Conservation (phyloP, 2,797 vertebrate species). For the Urocyon cinereoargenteus region DNA sequence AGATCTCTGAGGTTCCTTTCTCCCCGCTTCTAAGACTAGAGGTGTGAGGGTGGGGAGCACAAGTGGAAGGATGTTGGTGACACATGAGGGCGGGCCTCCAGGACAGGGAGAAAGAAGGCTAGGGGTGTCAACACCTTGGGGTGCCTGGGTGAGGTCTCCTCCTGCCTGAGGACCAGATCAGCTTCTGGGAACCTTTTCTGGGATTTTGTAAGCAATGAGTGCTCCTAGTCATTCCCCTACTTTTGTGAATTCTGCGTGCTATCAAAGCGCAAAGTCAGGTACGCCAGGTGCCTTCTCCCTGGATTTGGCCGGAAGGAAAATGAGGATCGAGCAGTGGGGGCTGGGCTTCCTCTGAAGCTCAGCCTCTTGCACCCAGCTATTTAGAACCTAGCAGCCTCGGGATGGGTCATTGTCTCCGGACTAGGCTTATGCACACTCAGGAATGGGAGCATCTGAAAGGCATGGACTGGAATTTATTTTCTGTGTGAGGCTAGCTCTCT, state of each 20-base stretch:
- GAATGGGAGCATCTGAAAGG: not conserved
- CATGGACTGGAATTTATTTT: not conserved
- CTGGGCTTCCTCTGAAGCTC: not conserved
- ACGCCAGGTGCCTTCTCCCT: not conserved
- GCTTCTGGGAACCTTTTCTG: not conserved
- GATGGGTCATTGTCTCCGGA: not conserved
- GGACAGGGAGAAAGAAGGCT: not conserved
- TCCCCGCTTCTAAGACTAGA: not conserved
- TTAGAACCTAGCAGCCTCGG: not conserved
- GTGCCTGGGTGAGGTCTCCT: not conserved
- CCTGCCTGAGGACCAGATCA: not conserved
- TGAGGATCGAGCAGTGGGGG: not conserved
- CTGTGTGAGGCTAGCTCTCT: not conserved
- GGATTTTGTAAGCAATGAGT: not conserved
- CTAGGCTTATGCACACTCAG: not conserved
- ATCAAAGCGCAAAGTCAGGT: not conserved
- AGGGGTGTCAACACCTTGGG: not conserved
- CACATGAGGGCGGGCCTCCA: not conserved
- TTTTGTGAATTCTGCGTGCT: not conserved
- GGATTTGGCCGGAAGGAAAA: not conserved
- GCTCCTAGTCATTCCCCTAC: not conserved
- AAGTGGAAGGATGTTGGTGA: not conserved
- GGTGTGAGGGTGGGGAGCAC: too few relatives aligned
- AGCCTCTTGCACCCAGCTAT: not conserved
- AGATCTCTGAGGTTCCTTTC: not conserved